phyloP scores from a whole-genome alignment of 2,113 vertebrate species.

The Triplophysa tibetana region DNA sequence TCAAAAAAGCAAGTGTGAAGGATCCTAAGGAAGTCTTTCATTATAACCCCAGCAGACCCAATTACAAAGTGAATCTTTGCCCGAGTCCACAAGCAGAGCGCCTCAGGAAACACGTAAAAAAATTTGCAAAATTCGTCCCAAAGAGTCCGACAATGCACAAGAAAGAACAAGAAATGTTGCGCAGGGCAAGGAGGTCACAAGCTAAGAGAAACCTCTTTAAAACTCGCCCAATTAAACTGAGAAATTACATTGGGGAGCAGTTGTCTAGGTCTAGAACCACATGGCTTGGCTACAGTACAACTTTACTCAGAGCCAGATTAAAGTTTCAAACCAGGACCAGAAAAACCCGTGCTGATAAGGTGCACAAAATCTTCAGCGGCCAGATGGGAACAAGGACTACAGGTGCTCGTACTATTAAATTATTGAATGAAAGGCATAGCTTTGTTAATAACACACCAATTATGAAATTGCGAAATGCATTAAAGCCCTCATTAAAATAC shows the following conservation, averaged over 20 bases:
- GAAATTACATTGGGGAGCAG: not conserved
- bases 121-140: constrained; percentile 90
- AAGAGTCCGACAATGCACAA: constrained; percentile 83
- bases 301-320: constrained; percentile 62
- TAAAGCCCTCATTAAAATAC: constrained; percentile 47
- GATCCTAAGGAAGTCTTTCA: constrained; percentile 85
- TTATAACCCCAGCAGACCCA: constrained; percentile 76
- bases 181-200: constrained; percentile 67
- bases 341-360: constrained; percentile 50
- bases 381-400: not conserved
- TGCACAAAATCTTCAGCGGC: not conserved
- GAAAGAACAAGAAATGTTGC: constrained; percentile 74
- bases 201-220: constrained; percentile 75
- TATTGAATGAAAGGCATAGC: constrained; percentile 8
- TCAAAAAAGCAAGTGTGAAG: constrained; percentile 88
- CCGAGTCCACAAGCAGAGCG: constrained; percentile 80
- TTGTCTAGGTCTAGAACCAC: constrained; percentile 15
- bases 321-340: constrained; percentile 62
- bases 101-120: constrained; percentile 91
- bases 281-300: constrained; percentile 59
- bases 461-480: constrained; percentile 13
- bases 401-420: not conserved
- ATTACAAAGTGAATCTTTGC: constrained; percentile 73
- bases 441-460: not conserved
- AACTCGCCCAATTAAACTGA: not conserved